Evolutionary conservation across 2,888 invertebrate species (phyloP).

Genomic region (Cacoxenus indagator): DNA sequence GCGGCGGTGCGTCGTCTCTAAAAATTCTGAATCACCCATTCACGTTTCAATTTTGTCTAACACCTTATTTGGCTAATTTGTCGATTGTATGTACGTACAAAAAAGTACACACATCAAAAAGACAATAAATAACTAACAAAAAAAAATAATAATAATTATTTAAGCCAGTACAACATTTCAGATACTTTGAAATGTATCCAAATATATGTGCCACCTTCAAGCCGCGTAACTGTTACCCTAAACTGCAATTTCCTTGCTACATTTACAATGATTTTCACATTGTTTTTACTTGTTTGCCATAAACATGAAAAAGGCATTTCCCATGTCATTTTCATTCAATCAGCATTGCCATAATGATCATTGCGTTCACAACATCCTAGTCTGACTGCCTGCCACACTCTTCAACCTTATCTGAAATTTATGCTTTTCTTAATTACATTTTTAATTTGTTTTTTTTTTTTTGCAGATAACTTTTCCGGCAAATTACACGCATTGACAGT

Average conservation of each 20-base stretch:
- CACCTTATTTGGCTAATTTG: slow-evolving; percentile 2
- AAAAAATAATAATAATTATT: neutral
- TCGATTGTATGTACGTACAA: neutral
- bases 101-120: neutral
- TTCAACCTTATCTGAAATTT: too few species aligned
- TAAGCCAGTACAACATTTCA: neutral
- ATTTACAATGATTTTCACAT: neutral
- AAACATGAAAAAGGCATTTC: neutral
- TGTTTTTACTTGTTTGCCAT: neutral
- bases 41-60: neutral
- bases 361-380: neutral
- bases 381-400: neutral
- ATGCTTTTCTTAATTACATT: too few species aligned
- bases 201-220: too few species aligned
- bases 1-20: neutral
- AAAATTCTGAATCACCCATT: neutral
- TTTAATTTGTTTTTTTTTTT: neutral
- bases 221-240: too few species aligned
- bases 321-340: neutral
- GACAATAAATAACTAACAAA: neutral
- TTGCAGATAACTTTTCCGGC: neutral
- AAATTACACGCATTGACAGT: neutral
- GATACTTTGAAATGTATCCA: neutral
- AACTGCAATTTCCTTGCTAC: neutral
- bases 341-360: neutral